Base-by-base conservation (phyloP, 1,140 invertebrate species). In the Physella acuta region DNA sequence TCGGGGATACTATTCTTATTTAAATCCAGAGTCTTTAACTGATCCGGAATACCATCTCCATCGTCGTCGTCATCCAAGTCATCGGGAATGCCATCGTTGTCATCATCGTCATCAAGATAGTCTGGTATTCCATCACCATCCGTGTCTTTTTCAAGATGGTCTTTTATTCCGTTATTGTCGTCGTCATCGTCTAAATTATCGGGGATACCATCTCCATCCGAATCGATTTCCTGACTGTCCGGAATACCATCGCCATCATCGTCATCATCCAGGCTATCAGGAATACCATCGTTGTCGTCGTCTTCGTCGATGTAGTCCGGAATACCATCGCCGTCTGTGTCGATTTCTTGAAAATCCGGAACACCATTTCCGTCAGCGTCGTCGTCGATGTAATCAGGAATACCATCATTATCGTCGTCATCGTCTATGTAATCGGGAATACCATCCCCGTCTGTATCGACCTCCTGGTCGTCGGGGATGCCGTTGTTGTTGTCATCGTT, bases 1-100 rank as follows among this genome's bases (percentile, higher is more conserved):
- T 61, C 59, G n/a, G 74, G 73, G 28, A 76, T 73, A 14, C 73
- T 74, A 66, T 78, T 73, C 26, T 68, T 72, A 64, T 78, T 73
- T 65, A 73, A 61, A 53, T 82, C 79, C 61, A 78, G 74, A 28
- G 74, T 56, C 65, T 76, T 71, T 26, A 73, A 24, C 30, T 75
- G n/a, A 64, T 83, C 81, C n/a, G 81, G 80, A 49, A 83, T 79
- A 17, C 81, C 81, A 75, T 83, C 81, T 28, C 72, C 72, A 67
- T 81, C 79, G 68, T 73, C 74, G 70, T 76, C 76, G 17, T 76
- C 69, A 69, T 81, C 79, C 24, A 75, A 51, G 62, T 74, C 31
- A 69, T 79, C 76, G 17, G 79, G 79, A 33, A 79, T 78, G 52
- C 77, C 79, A 75, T 79, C 73, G 56, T 73, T 73, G 67, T 80